Evolutionary conservation across 2,797 vertebrate genomes (phyloP).

Genomic region (Onychomys arenicola): DNA sequence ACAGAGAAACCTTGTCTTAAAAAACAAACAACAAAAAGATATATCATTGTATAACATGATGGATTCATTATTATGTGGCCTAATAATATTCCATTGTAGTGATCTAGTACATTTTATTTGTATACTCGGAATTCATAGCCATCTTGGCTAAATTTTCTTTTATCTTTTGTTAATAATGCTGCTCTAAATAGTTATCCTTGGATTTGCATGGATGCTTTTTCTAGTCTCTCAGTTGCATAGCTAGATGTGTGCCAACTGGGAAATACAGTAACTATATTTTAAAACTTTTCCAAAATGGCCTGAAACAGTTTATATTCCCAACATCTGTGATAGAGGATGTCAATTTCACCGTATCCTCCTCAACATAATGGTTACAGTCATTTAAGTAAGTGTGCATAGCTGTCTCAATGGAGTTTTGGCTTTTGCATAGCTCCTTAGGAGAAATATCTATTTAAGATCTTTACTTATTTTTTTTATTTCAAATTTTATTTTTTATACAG

Average conservation of each 20-base stretch:
- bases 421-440: not conserved
- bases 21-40: not conserved
- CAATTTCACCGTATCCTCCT: not conserved
- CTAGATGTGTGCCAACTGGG: not conserved
- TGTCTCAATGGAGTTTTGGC: not conserved
- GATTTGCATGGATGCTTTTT: not conserved
- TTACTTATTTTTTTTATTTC: not conserved
- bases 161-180: not conserved
- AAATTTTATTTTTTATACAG: too few relatives aligned
- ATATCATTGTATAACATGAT: not conserved
- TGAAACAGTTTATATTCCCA: not conserved
- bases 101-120: not conserved
- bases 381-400: not conserved
- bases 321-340: not conserved
- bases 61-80: not conserved
- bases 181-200: not conserved
- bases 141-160: not conserved
- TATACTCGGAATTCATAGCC: not conserved
- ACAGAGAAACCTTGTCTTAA: too few relatives aligned
- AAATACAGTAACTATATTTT: not conserved
- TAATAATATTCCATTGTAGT: not conserved
- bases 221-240: not conserved
- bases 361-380: not conserved
- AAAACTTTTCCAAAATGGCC: not conserved
- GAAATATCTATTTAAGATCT: not conserved